Base-by-base conservation (phyloP, 2,888 invertebrate species). In the Mystacides longicornis region DNA sequence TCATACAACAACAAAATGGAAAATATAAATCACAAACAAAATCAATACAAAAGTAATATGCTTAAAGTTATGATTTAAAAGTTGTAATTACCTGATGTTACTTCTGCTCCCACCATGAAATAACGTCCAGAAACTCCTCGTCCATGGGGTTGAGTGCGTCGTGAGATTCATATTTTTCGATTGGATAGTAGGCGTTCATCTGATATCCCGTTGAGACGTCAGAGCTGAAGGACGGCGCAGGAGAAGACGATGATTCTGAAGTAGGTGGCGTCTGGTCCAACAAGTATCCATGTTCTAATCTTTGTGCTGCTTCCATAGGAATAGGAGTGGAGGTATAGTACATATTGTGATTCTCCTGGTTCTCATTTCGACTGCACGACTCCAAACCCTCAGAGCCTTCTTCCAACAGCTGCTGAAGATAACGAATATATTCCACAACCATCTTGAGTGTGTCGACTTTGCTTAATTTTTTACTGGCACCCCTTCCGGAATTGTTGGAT, bases 341-440 rank as follows among this genome's bases (percentile, higher is more conserved):
- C 50, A 70, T 62, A 59, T 67, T 67, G 14, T 37, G 37, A 53
- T 71, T 68, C 55, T 61, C 61, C 51, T 71, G 70, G 65, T 77
- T 71, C 70, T 76, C 71, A 67, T 74, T 69, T 65, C 78, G 71
- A 65, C 76, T 71, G 9, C 74, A 67, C 9, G 71, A 72, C 18
- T 75, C 77, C 1, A 78, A 74, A 61, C 78, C 69, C 7, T 81
- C 82, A 60, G 87, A 86, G 64, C 85, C 82, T 57, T 87, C 86
- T 4, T 86, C 86, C 47, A 93, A 75, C 61, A 93, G 74, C 65
- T 86, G 85, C 67, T 93, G 86, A 23, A 94, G 75, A 63, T 89
- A 88, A 60, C 89, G 80, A 61, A 94, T 94, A 67, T 94, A 94
- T 69, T 93, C 93, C 1, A 94, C 92, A 0, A 94, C 94, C 75